Evolutionary conservation across 2,888 invertebrate genomes (phyloP).

Genomic region (Urechis unicinctus): DNA sequence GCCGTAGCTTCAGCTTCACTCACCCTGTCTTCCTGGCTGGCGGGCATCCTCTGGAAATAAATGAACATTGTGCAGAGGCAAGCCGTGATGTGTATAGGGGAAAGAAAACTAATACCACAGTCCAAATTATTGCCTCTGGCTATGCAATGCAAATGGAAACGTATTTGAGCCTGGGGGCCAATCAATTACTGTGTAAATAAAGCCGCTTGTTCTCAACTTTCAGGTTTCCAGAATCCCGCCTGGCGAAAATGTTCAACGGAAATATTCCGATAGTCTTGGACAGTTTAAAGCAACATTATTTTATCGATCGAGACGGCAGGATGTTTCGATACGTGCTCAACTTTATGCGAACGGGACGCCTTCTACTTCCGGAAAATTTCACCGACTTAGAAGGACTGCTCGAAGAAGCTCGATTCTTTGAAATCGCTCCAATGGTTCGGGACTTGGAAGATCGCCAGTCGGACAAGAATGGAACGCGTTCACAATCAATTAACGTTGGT

Average conservation of each 20-base stretch:
- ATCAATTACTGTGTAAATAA: too few species aligned
- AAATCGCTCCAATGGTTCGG: constrained; percentile 59
- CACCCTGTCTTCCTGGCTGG: too few species aligned
- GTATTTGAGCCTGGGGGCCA: too few species aligned
- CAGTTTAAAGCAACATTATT: constrained; percentile 94
- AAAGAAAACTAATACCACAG: too few species aligned
- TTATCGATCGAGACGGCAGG: constrained; percentile 95
- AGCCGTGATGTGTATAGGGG: too few species aligned
- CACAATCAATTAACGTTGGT: too few species aligned
- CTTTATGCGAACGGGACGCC: constrained; percentile 84
- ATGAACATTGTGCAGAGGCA: too few species aligned
- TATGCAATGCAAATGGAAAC: too few species aligned
- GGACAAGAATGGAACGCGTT: constrained; percentile 17
- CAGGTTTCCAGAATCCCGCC: constrained; percentile 84
- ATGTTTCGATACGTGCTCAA: constrained; percentile 97
- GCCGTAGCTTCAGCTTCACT: too few species aligned
- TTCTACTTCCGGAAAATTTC: constrained; percentile 82
- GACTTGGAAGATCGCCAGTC: constrained; percentile 34
- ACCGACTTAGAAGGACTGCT: constrained; percentile 76
- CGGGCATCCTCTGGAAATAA: too few species aligned
- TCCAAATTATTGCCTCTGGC: too few species aligned
- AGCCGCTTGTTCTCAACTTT: too few species aligned
- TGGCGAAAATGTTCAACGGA: constrained; percentile 90
- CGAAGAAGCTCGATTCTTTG: constrained; percentile 84
- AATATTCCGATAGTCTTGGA: constrained; percentile 92